Percentiles rank a stretch among this genome's conserved stretches.
Evolutionary conservation across 2,888 invertebrate genomes (phyloP).

Genomic region (Trilocha varians): DNA sequence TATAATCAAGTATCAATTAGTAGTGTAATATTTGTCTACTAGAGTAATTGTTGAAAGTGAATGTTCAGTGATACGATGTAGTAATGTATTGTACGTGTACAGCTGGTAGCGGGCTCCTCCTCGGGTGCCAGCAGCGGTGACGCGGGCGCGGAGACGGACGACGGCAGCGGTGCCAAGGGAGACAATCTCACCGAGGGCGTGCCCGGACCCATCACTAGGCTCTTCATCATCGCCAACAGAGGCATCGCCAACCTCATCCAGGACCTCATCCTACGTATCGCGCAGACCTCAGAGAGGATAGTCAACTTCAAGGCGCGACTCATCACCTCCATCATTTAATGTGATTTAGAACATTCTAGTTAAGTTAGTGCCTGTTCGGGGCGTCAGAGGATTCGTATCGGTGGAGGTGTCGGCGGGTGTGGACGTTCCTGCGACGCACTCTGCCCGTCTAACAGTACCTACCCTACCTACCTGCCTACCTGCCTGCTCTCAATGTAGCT

Average conservation of each 20-base stretch:
- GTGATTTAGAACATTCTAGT: conserved; percentile 48
- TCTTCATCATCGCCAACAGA: conserved; percentile 90
- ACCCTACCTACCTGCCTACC: no score
- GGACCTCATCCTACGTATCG: conserved; percentile 90
- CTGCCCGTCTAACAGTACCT: conserved; percentile 4
- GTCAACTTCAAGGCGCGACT: conserved; percentile 95
- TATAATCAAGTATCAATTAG: no score
- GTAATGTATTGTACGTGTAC: conserved; percentile 19
- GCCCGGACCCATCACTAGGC: conserved; percentile 89
- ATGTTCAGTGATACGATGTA: neutral
- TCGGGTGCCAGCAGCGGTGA: conserved; percentile 73
- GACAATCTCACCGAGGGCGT: conserved; percentile 86
- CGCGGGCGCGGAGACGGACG: conserved; percentile 64
- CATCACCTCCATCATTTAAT: conserved; percentile 90
- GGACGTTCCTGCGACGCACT: conserved; percentile 4
- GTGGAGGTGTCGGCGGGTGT: conserved; percentile 9
- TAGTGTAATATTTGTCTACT: no score
- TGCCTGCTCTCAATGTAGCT: neutral
- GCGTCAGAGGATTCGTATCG: conserved; percentile 2
- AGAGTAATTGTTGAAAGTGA: neutral
- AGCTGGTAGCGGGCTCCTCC: conserved; percentile 84
- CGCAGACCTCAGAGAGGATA: conserved; percentile 91
- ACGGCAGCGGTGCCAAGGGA: conserved; percentile 72
- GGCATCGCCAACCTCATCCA: conserved; percentile 90
- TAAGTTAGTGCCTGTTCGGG: conserved; percentile 23